Conservation (phyloP, 2,888 invertebrate genomes). For the Ophion costatus region DNA sequence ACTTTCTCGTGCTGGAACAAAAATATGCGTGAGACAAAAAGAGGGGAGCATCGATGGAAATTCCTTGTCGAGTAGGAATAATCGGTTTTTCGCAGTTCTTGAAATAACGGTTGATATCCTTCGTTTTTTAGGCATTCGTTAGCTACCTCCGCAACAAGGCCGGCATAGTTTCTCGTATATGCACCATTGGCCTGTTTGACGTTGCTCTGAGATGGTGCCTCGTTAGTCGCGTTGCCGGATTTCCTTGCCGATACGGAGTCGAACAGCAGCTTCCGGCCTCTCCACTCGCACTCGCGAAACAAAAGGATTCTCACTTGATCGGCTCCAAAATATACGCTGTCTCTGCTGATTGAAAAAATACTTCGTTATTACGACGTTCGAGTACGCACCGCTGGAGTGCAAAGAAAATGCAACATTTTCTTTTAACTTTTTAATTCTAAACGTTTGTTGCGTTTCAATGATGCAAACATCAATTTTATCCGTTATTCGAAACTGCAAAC, state of each 20-base stretch:
- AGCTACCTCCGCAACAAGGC: slow-evolving; percentile 64
- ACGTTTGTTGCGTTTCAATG: too few relatives aligned
- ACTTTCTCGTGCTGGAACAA: slow-evolving; percentile 85
- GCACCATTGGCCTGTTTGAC: slow-evolving; percentile 83
- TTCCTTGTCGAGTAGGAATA: neutral
- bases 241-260: slow-evolving; percentile 90
- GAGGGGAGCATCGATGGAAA: neutral
- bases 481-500: too few relatives aligned
- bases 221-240: slow-evolving; percentile 81
- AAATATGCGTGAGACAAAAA: neutral
- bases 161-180: slow-evolving; percentile 84
- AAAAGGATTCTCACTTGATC: slow-evolving; percentile 92
- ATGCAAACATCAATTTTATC: too few relatives aligned
- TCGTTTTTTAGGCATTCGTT: neutral
- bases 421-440: too few relatives aligned
- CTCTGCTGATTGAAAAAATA: slow-evolving; percentile 80
- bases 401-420: too few relatives aligned
- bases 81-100: neutral
- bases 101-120: too few relatives aligned
- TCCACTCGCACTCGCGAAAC: slow-evolving; percentile 93
- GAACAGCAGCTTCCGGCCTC: slow-evolving; percentile 92
- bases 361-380: neutral
- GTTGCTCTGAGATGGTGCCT: slow-evolving; percentile 51
- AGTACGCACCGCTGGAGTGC: too few relatives aligned
- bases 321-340: slow-evolving; percentile 87